A percentile compares a stretch with the other conserved stretches of the same genome.
phyloP scores from a whole-genome alignment of 35 echinoderm and acorn worm genomes.

The Lytechinus pictus region DNA sequence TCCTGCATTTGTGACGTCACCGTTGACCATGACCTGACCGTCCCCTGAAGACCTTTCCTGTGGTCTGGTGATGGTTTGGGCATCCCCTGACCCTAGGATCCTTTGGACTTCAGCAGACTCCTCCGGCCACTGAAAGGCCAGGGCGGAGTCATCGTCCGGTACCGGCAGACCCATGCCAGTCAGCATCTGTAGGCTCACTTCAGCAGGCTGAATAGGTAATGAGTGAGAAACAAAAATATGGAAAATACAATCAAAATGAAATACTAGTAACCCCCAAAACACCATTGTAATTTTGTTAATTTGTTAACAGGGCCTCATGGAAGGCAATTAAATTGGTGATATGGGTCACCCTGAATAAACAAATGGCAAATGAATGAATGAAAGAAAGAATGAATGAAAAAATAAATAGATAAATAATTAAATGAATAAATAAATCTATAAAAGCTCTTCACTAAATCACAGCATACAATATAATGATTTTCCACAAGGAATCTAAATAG shows the following conservation, averaged over 20 bases:
- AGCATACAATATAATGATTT: too few species aligned
- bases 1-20: neutral
- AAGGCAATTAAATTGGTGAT: too few species aligned
- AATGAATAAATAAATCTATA: too few species aligned
- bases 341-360: too few species aligned
- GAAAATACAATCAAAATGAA: neutral
- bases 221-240: neutral
- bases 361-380: too few species aligned
- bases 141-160: conserved; percentile 15
- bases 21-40: neutral
- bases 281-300: too few species aligned
- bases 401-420: too few species aligned
- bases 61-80: neutral
- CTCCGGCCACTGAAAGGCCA: conserved; percentile 28
- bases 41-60: neutral
- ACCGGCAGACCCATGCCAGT: conserved; percentile 36
- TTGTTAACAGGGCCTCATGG: too few species aligned
- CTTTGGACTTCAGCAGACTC: conserved; percentile 25
- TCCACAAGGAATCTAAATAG: too few species aligned
- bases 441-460: too few species aligned
- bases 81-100: conserved; percentile 27
- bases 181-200: conserved; percentile 35
- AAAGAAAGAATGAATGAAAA: too few species aligned
- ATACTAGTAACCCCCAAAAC: too few species aligned
- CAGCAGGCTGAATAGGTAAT: neutral